Base-by-base conservation (phyloP, 2,113 vertebrate genomes). In the Lepisosteus oculatus region DNA sequence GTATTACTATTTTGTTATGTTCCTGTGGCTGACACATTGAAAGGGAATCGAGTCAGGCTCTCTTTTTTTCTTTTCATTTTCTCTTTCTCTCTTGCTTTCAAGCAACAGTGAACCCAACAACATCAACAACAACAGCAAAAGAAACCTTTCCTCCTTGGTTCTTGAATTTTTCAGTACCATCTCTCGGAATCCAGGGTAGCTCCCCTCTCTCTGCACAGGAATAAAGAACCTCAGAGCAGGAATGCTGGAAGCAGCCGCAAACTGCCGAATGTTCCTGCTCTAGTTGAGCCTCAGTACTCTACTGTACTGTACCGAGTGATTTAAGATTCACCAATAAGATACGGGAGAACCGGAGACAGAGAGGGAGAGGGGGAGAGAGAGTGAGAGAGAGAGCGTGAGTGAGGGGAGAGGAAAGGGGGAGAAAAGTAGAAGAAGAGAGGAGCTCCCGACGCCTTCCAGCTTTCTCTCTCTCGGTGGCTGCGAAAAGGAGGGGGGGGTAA, bases 251-350 rank as follows among this genome's bases (percentile, higher is more conserved):
- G 70, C 72, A 67, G 76, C 72, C 68, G 65, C 70, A 73, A 74
- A 71, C 72, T 68, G 76, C 70, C 65, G 69, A 67, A 68, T 73
- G 74, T 55, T 71, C 65, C 61, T 57, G 66, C 69, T 76, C 59
- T 14, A 55, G 59, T 55, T 70, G 68, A 65, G 68, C 68, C 44
- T 29, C 63, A 47, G 47, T 69, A 55, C 72, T 69, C 41, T 15
- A 74, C 65, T 55, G 47, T 65, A 70, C 67, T 71, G 68, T 59
- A 68, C 64, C 63, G 69, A 57, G 61, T 74, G 76, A 68, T 74
- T 74, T 77, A 70, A 74, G 76, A 74, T 71, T 67, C 70, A 61
- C 72, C 76, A 74, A 65, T 74, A 77, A 77, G 76, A 67, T 68
- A 57, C 64, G 68, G 69, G 54, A 65, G 72, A 62, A 66, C 68